Evolutionary conservation across 2,113 vertebrate species (phyloP), one percentile per base, ranked within the genome.

Genomic region (Bambusicola thoracicus): DNA sequence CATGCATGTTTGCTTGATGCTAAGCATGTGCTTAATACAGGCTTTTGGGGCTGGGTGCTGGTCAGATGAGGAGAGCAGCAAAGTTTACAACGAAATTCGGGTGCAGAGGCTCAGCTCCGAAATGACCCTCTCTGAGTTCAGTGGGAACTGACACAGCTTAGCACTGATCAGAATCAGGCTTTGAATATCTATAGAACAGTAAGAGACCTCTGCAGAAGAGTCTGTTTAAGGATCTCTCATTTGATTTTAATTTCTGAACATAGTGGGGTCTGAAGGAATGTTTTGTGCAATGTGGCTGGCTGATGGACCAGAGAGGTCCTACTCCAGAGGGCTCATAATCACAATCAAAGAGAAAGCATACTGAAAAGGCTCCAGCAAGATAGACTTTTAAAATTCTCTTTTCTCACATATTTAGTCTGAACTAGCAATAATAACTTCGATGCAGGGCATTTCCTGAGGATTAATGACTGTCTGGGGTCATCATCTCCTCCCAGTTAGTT

Each of bases 381-480:
- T 34, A 14, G 43, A 51, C 49, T 84, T 66, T 2, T 4, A 61
- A 61, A 91, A 85, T 53, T 56, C 66, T 65, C 43, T 87, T 92
- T 94, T 95, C 95, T 96, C 96, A 95, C 86, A 84, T 96, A 93
- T 86, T 94, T 94, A 87, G 79, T 75, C 69, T 97, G 95, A 96
- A 96, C 87, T 92, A 96, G 97, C 88, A 97, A 96, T 97, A 97
- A 97, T 97, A 97, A 87, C 95, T 85, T 97, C 95, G 83, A 96
- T 94, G 92, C 84, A 86, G 95, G 93, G 96, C 96, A 97, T 97
- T 98, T 98, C 98, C 97, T 98, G 97, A 95, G 97, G 97, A 98
- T 98, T 98, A 98, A 97, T 97, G 96, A 97, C 95, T 96, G 96
- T 98, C 97, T 95, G 86, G 97, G 97, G 97, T 98, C 97, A 97